These are phyloP conservation scores for Ammospiza caudacuta DNA, from an alignment of 2,113 vertebrate species.

Conservation along the genomic window DNA sequence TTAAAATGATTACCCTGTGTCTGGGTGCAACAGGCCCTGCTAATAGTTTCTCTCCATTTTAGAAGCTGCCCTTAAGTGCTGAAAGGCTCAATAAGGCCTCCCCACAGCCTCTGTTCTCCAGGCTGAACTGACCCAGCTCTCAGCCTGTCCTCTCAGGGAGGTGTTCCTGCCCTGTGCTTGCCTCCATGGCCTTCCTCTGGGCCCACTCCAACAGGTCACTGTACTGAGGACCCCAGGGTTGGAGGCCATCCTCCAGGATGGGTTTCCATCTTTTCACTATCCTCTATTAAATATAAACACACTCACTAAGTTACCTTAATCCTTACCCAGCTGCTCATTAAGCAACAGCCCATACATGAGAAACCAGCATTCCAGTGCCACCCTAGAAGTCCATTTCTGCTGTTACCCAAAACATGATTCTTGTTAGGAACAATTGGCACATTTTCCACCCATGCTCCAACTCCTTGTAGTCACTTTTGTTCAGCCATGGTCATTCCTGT, in stretches of 20 bases:
- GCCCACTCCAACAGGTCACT: neutral
- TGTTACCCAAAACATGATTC: neutral
- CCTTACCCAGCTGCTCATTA: neutral
- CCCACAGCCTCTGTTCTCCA: neutral
- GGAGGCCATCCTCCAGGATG: too few species aligned
- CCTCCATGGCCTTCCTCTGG: neutral
- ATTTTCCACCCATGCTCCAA: neutral
- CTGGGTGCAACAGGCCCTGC: neutral
- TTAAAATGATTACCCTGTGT: neutral
- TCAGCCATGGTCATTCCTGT: neutral
- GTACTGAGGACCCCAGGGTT: neutral
- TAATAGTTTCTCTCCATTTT: neutral
- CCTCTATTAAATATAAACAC: neutral
- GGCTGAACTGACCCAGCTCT: neutral
- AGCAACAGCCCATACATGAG: neutral
- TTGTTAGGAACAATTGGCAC: neutral
- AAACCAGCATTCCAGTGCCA: neutral
- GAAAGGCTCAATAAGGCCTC: neutral
- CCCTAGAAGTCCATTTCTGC: neutral
- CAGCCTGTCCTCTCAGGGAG: neutral
- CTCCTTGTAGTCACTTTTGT: neutral
- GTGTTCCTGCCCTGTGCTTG: accelerated
- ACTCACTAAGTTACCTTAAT: neutral
- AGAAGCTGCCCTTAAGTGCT: neutral
- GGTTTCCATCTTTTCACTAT: neutral